Evolutionary conservation across 2,888 invertebrate species (phyloP).

Genomic region (Rugalucina vietnamica): DNA sequence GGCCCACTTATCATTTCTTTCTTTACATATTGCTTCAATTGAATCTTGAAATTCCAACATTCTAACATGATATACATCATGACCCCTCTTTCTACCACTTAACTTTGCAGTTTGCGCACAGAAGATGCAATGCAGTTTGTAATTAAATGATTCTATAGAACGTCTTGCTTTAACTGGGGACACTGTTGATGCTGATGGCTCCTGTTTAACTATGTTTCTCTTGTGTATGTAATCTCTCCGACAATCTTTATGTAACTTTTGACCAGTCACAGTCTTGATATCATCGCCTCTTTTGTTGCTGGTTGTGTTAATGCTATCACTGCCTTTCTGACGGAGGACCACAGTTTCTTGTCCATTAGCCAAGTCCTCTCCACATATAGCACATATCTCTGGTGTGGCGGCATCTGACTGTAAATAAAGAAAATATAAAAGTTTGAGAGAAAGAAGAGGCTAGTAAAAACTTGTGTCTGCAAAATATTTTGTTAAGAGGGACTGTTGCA

Average conservation of each 20-base stretch:
- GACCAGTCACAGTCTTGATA: constrained; percentile 7
- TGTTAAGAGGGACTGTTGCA: background rate
- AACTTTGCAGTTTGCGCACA: background rate
- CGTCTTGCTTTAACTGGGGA: background rate
- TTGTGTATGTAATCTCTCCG: constrained; percentile 25
- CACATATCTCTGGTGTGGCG: background rate
- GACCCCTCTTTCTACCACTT: background rate
- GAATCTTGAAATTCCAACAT: constrained; percentile 4
- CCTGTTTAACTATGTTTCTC: background rate
- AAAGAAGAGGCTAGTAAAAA: too few species aligned
- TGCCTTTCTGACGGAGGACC: constrained; percentile 15
- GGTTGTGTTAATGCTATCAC: constrained; percentile 14
- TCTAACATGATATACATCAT: background rate
- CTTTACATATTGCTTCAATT: constrained; percentile 2
- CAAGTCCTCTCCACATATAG: background rate
- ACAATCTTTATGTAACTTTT: constrained; percentile 11
- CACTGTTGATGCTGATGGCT: background rate
- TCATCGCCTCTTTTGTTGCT: background rate
- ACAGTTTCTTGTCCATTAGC: constrained; percentile 5
- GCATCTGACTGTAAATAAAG: background rate
- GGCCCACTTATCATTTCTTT: constrained; percentile 34
- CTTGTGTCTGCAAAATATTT: background rate
- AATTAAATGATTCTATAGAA: background rate
- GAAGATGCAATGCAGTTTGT: background rate
- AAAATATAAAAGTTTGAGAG: too few species aligned